Percentiles rank a stretch among this genome's conserved stretches.
phyloP scores from a whole-genome alignment of 2,888 invertebrate genomes.

The Drosophila anomalata region DNA sequence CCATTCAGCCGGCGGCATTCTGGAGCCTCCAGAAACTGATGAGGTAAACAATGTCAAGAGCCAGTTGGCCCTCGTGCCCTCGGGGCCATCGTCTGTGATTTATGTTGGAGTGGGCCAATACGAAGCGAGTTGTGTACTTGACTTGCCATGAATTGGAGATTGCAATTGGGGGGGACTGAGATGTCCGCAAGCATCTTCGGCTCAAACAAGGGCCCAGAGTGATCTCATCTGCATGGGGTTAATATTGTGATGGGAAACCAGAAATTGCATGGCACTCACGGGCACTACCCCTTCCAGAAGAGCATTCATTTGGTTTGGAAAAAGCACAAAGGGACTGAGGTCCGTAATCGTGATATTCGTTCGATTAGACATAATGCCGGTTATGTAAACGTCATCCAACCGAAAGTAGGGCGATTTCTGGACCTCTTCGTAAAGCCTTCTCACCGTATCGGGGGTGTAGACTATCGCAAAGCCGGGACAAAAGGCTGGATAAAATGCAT shows the following conservation, averaged over 20 bases:
- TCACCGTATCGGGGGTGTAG: conserved; percentile 45
- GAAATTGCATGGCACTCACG: conserved; percentile 10
- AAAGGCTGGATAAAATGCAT: conserved; percentile 39
- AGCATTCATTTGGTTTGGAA: not conserved
- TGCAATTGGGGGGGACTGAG: conserved; percentile 12
- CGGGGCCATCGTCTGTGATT: conserved; percentile 64
- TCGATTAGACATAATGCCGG: conserved; percentile 47
- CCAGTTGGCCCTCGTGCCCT: conserved; percentile 58
- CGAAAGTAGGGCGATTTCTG: conserved; percentile 37
- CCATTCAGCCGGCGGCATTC: not conserved
- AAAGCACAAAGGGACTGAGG: conserved; percentile 38
- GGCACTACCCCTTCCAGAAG: not conserved
- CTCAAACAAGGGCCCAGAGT: conserved; percentile 39
- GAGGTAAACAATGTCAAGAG: conserved; percentile 67
- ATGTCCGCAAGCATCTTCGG: conserved; percentile 5
- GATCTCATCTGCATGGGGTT: conserved; percentile 17
- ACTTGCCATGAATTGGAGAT: conserved; percentile 47
- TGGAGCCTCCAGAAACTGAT: conserved; percentile 28
- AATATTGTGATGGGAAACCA: conserved; percentile 39
- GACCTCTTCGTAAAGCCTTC: conserved; percentile 39
- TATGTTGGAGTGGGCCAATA: conserved; percentile 61
- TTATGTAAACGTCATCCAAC: conserved; percentile 52
- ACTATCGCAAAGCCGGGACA: conserved; percentile 51
- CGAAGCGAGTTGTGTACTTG: conserved; percentile 65
- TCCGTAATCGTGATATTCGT: conserved; percentile 41